Conservation (phyloP, 2,888 invertebrate species). For the Eilema griseolum region DNA sequence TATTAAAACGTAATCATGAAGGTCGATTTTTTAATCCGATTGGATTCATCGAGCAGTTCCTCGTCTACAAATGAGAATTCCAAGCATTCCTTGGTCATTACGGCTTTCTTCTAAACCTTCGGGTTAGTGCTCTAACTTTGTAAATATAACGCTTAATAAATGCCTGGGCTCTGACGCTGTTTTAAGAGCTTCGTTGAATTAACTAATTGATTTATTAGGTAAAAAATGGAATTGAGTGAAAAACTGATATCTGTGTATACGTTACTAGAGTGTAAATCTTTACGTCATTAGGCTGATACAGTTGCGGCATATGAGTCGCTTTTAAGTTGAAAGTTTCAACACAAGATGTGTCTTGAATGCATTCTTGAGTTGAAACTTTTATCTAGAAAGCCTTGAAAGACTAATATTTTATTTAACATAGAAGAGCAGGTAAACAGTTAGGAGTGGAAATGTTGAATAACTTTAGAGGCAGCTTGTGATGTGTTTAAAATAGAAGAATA, state of each 20-base stretch:
- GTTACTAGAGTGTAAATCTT: too few species aligned
- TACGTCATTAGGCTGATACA: neutral
- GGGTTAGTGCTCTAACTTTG: neutral
- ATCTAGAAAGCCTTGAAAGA: too few species aligned
- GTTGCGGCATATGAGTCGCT: too few species aligned
- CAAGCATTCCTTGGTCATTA: neutral
- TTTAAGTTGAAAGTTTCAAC: too few species aligned
- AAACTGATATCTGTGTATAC: too few species aligned
- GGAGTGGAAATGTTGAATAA: too few species aligned
- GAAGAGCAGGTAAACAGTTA: too few species aligned
- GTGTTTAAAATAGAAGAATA: neutral
- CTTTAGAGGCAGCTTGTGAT: too few species aligned
- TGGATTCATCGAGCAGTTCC: conserved; percentile 48
- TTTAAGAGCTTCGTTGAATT: neutral
- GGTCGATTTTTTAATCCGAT: conserved; percentile 60
- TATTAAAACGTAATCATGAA: conserved; percentile 62
- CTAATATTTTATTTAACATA: too few species aligned
- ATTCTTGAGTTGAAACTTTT: too few species aligned
- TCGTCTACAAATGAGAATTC: neutral
- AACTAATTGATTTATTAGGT: neutral
- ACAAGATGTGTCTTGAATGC: too few species aligned
- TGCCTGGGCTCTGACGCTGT: neutral
- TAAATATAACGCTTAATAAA: neutral
- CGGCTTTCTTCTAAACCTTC: neutral
- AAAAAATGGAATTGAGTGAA: too few species aligned